Conservation (phyloP, 1,140 invertebrate genomes). For the Sinella curviseta region DNA sequence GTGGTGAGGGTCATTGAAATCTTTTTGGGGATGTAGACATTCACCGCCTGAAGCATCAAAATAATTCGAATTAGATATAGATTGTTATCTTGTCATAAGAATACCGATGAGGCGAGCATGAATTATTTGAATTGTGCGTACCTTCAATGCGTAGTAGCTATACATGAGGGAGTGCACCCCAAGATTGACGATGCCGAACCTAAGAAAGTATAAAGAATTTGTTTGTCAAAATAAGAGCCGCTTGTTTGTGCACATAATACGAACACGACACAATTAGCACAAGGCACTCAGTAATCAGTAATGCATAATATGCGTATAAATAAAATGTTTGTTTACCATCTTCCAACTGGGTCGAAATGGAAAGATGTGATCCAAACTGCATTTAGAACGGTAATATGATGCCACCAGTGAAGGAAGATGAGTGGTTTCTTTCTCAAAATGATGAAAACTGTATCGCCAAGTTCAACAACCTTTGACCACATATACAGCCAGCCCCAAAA, state of each 20-base stretch:
- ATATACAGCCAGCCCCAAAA: constrained; percentile 19
- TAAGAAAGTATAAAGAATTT: no score
- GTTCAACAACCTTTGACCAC: neutral
- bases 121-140: neutral
- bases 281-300: no score
- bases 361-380: constrained; percentile 97
- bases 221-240: constrained; percentile 31
- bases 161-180: constrained; percentile 37
- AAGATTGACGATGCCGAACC: constrained; percentile 31
- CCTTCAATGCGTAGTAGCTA: constrained; percentile 26
- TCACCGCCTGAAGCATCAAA: neutral
- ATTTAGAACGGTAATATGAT: constrained; percentile 83
- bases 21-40: neutral
- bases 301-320: no score
- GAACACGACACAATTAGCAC: no score
- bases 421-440: constrained; percentile 92
- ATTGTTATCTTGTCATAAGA: neutral
- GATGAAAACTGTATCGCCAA: constrained; percentile 83
- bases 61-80: neutral
- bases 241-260: constrained; percentile 39
- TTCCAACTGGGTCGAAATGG: constrained; percentile 88
- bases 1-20: neutral
- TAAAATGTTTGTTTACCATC: constrained; percentile 77
- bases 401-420: constrained; percentile 94
- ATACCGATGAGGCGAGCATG: neutral